phyloP scores from a whole-genome alignment of 2,113 vertebrate genomes.

The Sterrhoptilus dennistouni region DNA sequence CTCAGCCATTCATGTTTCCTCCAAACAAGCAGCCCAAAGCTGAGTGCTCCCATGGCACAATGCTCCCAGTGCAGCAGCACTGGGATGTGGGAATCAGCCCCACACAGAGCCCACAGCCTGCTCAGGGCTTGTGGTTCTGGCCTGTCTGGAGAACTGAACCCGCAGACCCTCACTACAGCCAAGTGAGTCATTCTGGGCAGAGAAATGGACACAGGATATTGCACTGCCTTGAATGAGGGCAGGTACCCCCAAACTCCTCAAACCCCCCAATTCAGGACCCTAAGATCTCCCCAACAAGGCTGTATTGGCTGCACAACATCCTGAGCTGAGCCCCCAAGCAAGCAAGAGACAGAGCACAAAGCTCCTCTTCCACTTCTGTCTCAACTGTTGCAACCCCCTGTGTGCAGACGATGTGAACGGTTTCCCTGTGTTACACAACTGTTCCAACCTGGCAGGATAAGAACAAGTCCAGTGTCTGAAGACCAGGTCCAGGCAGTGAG shows the following conservation, averaged over 20 bases:
- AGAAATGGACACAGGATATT: background rate
- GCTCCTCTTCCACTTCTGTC: background rate
- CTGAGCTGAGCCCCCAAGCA: rapidly evolving
- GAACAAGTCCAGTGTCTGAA: background rate
- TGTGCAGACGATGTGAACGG: rapidly evolving
- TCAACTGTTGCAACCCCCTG: rapidly evolving
- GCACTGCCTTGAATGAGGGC: background rate
- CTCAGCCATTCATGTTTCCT: background rate
- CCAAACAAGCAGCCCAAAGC: background rate
- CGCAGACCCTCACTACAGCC: background rate
- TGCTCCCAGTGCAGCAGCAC: background rate
- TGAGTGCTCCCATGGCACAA: rapidly evolving
- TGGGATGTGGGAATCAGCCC: background rate
- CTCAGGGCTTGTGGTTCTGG: background rate
- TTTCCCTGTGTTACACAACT: background rate
- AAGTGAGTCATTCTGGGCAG: background rate
- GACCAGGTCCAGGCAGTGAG: background rate
- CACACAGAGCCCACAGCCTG: background rate
- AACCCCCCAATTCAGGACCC: background rate
- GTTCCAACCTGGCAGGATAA: background rate
- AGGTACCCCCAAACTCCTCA: background rate
- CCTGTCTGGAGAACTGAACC: background rate
- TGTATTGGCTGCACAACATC: background rate
- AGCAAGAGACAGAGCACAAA: background rate
- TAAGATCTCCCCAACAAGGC: background rate